Conservation (phyloP, 2,797 vertebrate species). For the Poeciliopsis gracilis region DNA sequence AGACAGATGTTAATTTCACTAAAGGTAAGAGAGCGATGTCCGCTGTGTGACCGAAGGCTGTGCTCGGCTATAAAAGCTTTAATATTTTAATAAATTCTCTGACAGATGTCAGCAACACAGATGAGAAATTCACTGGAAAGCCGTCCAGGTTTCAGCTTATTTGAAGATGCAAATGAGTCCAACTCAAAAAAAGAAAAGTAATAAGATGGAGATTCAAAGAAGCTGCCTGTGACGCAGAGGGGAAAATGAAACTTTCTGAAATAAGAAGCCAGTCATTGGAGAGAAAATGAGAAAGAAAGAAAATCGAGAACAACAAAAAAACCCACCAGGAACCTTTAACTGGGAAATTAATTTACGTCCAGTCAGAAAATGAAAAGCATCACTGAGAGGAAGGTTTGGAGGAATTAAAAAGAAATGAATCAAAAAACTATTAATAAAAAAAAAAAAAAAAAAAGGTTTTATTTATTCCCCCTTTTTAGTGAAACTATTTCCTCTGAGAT, state of each 20-base stretch:
- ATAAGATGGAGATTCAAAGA: constrained; percentile 12
- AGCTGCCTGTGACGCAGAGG: not conserved
- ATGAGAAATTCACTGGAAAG: constrained; percentile 6
- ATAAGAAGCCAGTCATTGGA: not conserved
- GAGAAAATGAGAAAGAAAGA: constrained; percentile 8
- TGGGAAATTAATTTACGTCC: not conserved
- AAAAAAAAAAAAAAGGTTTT: not conserved
- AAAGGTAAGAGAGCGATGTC: not conserved
- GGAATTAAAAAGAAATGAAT: not conserved
- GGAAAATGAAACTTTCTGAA: constrained; percentile 4
- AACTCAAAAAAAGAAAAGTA: not conserved
- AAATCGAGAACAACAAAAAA: constrained; percentile 1
- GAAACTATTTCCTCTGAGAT: not conserved
- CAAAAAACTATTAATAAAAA: not conserved
- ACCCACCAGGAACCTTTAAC: not conserved
- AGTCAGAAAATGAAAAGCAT: not conserved
- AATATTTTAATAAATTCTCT: constrained; percentile 3
- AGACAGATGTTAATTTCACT: not conserved
- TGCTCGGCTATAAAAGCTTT: constrained; percentile 3
- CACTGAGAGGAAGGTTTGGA: not conserved
- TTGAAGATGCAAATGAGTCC: constrained; percentile 22
- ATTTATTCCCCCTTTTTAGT: not conserved
- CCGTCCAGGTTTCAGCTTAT: constrained; percentile 14
- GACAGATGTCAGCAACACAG: not conserved
- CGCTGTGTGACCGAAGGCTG: not conserved